These are phyloP conservation scores for Colostygia pectinataria DNA, from an alignment of 2,888 invertebrate genomes.

Conservation along the genomic window DNA sequence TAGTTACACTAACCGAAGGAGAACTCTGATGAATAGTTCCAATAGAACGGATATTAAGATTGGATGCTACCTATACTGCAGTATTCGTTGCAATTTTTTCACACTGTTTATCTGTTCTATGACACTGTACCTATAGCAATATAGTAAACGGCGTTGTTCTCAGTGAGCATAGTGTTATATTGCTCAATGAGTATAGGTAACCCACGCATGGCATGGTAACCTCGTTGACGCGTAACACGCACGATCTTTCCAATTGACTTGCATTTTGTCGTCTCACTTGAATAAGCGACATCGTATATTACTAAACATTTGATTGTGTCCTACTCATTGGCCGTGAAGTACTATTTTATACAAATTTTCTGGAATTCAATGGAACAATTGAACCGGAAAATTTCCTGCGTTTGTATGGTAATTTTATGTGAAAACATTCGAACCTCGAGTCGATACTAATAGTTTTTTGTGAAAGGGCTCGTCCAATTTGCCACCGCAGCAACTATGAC, in stretches of 20 bases:
- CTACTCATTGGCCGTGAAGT: constrained; percentile 31
- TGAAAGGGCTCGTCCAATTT: too few relatives aligned
- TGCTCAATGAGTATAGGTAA: constrained; percentile 22
- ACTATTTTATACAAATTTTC: constrained; percentile 21
- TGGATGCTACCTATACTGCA: too few relatives aligned
- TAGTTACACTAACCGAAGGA: too few relatives aligned
- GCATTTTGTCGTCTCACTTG: constrained; percentile 31
- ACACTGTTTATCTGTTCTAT: too few relatives aligned
- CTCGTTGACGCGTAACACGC: constrained; percentile 29
- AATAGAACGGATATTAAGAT: too few relatives aligned
- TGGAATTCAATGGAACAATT: constrained; percentile 9
- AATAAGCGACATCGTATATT: constrained; percentile 26
- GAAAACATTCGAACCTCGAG: constrained; percentile 1
- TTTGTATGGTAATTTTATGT: constrained; percentile 14
- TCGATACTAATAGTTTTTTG: not conserved
- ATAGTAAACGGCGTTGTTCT: not conserved
- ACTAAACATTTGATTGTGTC: constrained; percentile 27
- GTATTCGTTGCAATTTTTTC: too few relatives aligned
- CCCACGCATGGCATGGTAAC: constrained; percentile 23
- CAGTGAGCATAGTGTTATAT: not conserved
- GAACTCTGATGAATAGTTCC: too few relatives aligned
- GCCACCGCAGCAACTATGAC: too few relatives aligned
- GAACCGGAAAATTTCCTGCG: constrained; percentile 16
- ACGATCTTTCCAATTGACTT: constrained; percentile 29
- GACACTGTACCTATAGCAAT: too few relatives aligned